phyloP scores from a whole-genome alignment of 2,113 vertebrate species.

The Pseudonaja textilis region DNA sequence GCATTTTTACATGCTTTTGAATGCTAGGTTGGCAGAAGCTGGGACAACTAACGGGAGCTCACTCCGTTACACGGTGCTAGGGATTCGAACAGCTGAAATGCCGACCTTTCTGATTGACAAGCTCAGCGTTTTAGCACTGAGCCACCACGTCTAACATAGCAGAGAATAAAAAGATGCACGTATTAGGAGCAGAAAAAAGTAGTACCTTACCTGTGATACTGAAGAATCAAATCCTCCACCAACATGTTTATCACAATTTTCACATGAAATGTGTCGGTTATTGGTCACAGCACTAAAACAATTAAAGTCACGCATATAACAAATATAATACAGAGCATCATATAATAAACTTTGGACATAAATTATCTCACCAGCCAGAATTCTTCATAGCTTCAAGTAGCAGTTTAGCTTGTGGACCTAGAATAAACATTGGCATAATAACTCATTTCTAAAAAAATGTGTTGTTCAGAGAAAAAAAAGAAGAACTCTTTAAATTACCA shows the following conservation, averaged over 20 bases:
- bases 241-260: slow-evolving; percentile 90
- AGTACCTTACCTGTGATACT: slow-evolving; percentile 81
- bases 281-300: slow-evolving; percentile 78
- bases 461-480: slow-evolving; percentile 32
- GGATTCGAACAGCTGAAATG: no score
- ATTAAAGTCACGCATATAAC: not conserved
- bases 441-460: slow-evolving; percentile 45
- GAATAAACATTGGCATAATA: slow-evolving; percentile 52
- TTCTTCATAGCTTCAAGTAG: slow-evolving; percentile 90
- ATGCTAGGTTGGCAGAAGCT: no score
- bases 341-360: slow-evolving; percentile 12
- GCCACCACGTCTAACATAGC: no score
- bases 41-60: no score
- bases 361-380: slow-evolving; percentile 87
- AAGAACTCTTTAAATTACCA: not conserved
- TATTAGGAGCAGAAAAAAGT: not conserved
- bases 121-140: no score
- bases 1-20: no score
- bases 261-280: slow-evolving; percentile 92
- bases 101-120: no score
- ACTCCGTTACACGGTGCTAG: no score
- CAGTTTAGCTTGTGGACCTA: slow-evolving; percentile 91
- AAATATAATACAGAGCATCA: not conserved
- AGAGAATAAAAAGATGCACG: rapidly evolving
- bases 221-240: slow-evolving; percentile 91